A percentile compares a stretch with the other conserved stretches of the same genome.
phyloP scores from a whole-genome alignment of 1,140 invertebrate genomes.

The Piezodorus guildinii region DNA sequence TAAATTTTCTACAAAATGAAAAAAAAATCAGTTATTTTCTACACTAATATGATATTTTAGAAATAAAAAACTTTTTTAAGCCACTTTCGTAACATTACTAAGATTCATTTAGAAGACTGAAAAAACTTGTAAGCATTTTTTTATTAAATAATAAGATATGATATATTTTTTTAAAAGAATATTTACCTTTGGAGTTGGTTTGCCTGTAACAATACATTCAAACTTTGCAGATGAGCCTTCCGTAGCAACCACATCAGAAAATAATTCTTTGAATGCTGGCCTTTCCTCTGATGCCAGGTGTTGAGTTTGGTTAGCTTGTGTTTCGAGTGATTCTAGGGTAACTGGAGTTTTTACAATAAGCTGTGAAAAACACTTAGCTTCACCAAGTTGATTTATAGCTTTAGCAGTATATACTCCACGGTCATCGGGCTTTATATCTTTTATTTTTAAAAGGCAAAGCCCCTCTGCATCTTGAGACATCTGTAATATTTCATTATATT shows the following conservation, averaged over 20 bases:
- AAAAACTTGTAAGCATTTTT: too few species aligned
- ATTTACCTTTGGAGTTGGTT: slow-evolving; percentile 56
- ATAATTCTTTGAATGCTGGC: slow-evolving; percentile 53
- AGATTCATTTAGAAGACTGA: too few species aligned
- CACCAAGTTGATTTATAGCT: slow-evolving; percentile 57
- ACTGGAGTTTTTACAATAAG: slow-evolving; percentile 50
- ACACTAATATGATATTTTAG: too few species aligned
- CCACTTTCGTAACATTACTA: too few species aligned
- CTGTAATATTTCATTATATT: slow-evolving; percentile 27
- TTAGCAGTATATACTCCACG: slow-evolving; percentile 66
- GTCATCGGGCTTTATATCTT: slow-evolving; percentile 44
- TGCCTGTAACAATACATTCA: slow-evolving; percentile 56
- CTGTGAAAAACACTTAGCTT: slow-evolving; percentile 68
- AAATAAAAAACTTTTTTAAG: too few species aligned
- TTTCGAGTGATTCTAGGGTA: slow-evolving; percentile 18
- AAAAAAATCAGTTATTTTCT: too few species aligned
- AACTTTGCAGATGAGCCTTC: slow-evolving; percentile 51
- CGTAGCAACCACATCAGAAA: slow-evolving; percentile 41
- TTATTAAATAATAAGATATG: too few species aligned
- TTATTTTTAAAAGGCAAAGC: slow-evolving; percentile 45
- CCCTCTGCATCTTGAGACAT: slow-evolving; percentile 40
- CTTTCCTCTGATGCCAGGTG: slow-evolving; percentile 43
- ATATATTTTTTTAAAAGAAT: too few species aligned
- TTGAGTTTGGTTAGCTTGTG: slow-evolving; percentile 27
- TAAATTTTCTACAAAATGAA: too few species aligned